Conservation (phyloP, 92 coral and sea anemone genomes). For the Palythoa grandiflora region DNA sequence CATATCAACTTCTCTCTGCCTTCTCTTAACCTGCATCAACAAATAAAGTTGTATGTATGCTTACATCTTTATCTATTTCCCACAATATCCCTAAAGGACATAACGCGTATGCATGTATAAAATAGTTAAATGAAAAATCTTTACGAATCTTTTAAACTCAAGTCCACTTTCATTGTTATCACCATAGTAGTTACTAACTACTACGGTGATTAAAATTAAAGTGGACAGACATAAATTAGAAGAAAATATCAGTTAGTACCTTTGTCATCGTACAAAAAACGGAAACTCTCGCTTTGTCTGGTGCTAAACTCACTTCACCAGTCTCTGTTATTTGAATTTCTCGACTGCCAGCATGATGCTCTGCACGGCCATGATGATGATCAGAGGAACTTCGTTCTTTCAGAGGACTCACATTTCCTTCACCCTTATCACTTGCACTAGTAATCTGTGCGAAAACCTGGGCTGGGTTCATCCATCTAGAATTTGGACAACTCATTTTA, state of each 20-base stretch:
- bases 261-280: slow-evolving; percentile 82
- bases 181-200: too few relatives aligned
- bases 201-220: neutral
- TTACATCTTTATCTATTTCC: too few relatives aligned
- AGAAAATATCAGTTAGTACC: slow-evolving; percentile 52
- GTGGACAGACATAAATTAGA: neutral
- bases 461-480: slow-evolving; percentile 91
- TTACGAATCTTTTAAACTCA: too few relatives aligned
- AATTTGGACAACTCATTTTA: slow-evolving; percentile 72
- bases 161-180: too few relatives aligned
- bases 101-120: too few relatives aligned
- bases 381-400: slow-evolving; percentile 24
- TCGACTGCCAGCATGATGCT: slow-evolving; percentile 50
- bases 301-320: slow-evolving; percentile 88
- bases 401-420: slow-evolving; percentile 23
- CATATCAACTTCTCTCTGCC: too few relatives aligned
- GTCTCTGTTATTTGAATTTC: slow-evolving; percentile 92
- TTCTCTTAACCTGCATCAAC: too few relatives aligned
- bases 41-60: too few relatives aligned
- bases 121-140: too few relatives aligned
- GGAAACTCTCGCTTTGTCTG: slow-evolving; percentile 90
- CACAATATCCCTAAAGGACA: too few relatives aligned
- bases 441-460: slow-evolving; percentile 96
- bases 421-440: slow-evolving; percentile 64
- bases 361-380: slow-evolving; percentile 18